Conservation (phyloP, 1,140 invertebrate species). For the Halictus rubicundus region DNA sequence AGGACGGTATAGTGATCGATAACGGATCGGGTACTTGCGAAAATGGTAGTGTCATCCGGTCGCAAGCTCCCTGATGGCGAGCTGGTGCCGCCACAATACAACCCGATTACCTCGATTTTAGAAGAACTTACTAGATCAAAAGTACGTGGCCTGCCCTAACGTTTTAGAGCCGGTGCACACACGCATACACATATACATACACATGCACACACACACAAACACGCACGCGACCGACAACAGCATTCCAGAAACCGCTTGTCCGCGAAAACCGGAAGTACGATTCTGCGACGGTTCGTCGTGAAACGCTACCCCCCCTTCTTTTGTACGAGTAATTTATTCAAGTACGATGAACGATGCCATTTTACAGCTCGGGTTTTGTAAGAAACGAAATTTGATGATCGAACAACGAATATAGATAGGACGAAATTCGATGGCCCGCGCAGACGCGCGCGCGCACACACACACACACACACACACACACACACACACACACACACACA, state of each 20-base stretch:
- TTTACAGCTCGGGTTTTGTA: constrained; percentile 36
- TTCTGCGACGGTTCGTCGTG: constrained; percentile 25
- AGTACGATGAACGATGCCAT: constrained; percentile 51
- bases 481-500: no score
- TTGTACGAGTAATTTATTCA: constrained; percentile 43
- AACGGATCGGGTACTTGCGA: no score
- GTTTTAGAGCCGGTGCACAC: not conserved
- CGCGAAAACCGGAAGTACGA: not conserved
- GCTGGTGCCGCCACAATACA: constrained; percentile 23
- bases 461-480: no score
- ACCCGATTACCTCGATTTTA: constrained; percentile 69
- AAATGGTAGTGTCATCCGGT: no score
- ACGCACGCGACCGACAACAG: constrained; percentile 39
- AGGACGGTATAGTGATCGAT: no score
- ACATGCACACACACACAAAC: constrained; percentile 17
- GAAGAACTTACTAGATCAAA: constrained; percentile 47
- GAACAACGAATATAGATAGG: constrained; percentile 47
- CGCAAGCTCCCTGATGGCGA: no score
- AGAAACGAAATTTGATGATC: not conserved
- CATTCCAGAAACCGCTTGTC: constrained; percentile 55
- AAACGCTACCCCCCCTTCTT: not conserved
- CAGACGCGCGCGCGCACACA: no score
- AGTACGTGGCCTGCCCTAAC: not conserved
- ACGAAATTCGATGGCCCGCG: not conserved
- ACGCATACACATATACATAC: constrained; percentile 8